phyloP scores from a whole-genome alignment of 2,888 invertebrate species.

The Unio pictorum region DNA sequence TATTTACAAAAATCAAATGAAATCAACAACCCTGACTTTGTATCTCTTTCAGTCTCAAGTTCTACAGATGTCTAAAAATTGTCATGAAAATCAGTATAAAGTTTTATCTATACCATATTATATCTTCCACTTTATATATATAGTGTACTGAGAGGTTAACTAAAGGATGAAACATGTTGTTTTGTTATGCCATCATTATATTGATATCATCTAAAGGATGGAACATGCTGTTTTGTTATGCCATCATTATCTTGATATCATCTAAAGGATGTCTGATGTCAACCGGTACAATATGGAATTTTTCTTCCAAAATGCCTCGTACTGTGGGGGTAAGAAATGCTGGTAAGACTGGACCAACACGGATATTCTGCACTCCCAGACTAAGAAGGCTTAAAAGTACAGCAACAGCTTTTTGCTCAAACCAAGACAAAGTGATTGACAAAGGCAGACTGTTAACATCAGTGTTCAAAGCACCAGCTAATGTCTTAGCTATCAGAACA shows the following conservation, averaged over 20 bases:
- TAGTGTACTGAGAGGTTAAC: too few relatives aligned
- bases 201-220: constrained; percentile 26
- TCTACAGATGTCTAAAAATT: too few relatives aligned
- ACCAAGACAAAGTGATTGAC: constrained; percentile 51
- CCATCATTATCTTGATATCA: constrained; percentile 43
- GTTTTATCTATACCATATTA: too few relatives aligned
- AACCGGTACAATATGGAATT: constrained; percentile 40
- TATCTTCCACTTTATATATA: too few relatives aligned
- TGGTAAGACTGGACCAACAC: constrained; percentile 52
- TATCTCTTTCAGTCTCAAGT: too few relatives aligned
- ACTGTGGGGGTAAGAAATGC: constrained; percentile 54
- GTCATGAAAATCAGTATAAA: too few relatives aligned
- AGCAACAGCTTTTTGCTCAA: constrained; percentile 57
- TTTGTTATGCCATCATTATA: constrained; percentile 29
- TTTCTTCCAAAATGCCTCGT: constrained; percentile 34
- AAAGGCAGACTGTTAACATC: constrained; percentile 55
- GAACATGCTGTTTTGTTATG: not conserved
- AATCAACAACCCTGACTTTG: too few relatives aligned
- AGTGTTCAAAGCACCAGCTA: constrained; percentile 47
- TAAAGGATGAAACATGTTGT: too few relatives aligned
- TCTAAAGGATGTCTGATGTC: constrained; percentile 43
- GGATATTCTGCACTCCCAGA: constrained; percentile 51
- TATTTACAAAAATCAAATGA: too few relatives aligned
- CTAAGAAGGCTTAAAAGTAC: constrained; percentile 50
- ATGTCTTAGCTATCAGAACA: constrained; percentile 46